A percentile compares a stretch with the other conserved stretches of the same genome.
Evolutionary conservation across 2,797 vertebrate genomes (phyloP).

Genomic region (Psittacula derbiana): DNA sequence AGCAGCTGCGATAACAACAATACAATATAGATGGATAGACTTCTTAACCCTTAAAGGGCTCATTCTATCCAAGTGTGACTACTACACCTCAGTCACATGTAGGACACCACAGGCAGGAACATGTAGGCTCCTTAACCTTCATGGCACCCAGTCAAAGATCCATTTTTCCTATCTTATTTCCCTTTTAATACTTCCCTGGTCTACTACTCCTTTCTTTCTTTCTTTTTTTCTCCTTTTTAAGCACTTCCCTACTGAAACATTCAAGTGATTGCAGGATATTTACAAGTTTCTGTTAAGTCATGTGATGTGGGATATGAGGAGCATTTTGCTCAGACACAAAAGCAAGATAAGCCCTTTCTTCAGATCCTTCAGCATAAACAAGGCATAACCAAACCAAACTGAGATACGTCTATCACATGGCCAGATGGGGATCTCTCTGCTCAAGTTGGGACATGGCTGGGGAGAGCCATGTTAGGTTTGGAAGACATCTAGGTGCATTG

Average conservation of each 20-base stretch:
- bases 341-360: neutral
- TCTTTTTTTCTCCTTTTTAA: neutral
- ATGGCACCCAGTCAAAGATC: neutral
- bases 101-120: neutral
- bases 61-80: neutral
- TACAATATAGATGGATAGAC: neutral
- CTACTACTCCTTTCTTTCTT: rapidly evolving
- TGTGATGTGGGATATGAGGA: neutral
- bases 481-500: neutral
- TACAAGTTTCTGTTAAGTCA: neutral
- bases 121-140: neutral
- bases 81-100: neutral
- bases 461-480: neutral
- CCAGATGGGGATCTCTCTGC: neutral
- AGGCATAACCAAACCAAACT: neutral
- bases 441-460: neutral
- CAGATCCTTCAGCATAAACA: neutral
- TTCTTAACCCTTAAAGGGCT: neutral
- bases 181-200: neutral
- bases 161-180: neutral
- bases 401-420: neutral
- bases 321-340: neutral
- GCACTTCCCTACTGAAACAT: neutral
- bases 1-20: rapidly evolving
- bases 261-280: neutral